Percentiles rank a stretch among this genome's conserved stretches.
Evolutionary conservation across 2,113 vertebrate species (phyloP).

Genomic region (Phaethon lepturus): DNA sequence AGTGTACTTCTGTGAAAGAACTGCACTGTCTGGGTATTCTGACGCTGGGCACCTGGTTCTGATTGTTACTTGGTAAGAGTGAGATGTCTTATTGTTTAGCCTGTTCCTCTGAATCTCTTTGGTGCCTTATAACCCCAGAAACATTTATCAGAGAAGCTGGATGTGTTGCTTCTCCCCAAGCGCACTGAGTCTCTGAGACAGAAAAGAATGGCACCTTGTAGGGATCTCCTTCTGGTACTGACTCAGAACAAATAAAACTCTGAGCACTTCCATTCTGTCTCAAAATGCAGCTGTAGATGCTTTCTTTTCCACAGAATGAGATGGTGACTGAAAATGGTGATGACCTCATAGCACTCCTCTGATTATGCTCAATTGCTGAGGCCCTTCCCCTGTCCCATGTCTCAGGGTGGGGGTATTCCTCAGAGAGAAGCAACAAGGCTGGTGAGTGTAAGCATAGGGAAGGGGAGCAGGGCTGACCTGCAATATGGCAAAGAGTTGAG

Average conservation of each 20-base stretch:
- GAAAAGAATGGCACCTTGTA: not conserved
- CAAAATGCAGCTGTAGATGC: not conserved
- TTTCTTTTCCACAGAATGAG: not conserved
- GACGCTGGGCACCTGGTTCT: not conserved
- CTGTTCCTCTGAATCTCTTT: not conserved
- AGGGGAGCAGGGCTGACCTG: not conserved
- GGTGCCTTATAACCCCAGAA: not conserved
- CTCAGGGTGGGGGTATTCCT: not conserved
- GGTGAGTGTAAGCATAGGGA: not conserved
- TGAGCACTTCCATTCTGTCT: not conserved
- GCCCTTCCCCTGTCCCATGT: not conserved
- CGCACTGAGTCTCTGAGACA: not conserved
- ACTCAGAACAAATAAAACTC: not conserved
- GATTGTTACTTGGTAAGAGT: not conserved
- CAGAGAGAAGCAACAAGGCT: not conserved
- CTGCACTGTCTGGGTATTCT: not conserved
- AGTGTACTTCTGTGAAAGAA: not conserved
- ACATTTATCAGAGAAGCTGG: not conserved
- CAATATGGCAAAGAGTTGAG: not conserved
- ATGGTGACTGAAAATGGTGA: not conserved
- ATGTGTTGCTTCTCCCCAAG: not conserved
- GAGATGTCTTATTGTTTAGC: not conserved
- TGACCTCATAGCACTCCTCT: not conserved
- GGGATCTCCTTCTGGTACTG: not conserved
- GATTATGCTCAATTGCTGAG: not conserved